Base-by-base conservation (phyloP, 2,888 invertebrate genomes). In the Calliopum simillimum region DNA sequence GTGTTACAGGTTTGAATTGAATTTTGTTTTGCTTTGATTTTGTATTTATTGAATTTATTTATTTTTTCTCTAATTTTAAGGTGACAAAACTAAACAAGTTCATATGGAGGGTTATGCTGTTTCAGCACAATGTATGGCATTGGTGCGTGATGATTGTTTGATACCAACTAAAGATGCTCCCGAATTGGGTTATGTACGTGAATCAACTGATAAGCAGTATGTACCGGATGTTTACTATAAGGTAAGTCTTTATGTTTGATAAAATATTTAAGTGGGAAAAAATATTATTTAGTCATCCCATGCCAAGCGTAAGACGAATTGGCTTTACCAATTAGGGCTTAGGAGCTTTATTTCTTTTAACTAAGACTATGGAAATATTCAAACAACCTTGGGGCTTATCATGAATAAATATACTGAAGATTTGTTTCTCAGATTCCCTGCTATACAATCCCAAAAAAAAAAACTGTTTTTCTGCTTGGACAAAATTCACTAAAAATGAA, bases 81-180 rank as follows among this genome's bases (percentile, higher is more conserved):
- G 98, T 72, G 98, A 99, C 88, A 89, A 91, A 79, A 89, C 88
- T 68, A 92, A 96, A 84, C 96, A 96, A 87, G 96, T 99, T 71
- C 97, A 98, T 87, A 97, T 99, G 93, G 98, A 98, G 86, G 99
- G 99, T 47, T 99, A 99, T 88, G 97, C 98, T 87, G 98, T 99
- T 76, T 98, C 99, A 55, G 96, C 96, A 86, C 99, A 99, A 88
- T 98, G 98, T 86, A 95, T 96, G 94, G 96, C 98, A 72, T 89
- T 99, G 82, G 99, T 98, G 70, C 90, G 95, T 71, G 98, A 98
- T 86, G 90, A 92, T 81, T 95, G 97, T 84, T 90, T 99, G 79
- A 89, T 99, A 82, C 99, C 99, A 61, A 99, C 99, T 43, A 93
- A 94, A 85, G 98, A 99, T 89, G 97, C 96, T 74, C 96, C 99